Evolutionary conservation across 2,888 invertebrate genomes (phyloP).

Genomic region (Urechis unicinctus): DNA sequence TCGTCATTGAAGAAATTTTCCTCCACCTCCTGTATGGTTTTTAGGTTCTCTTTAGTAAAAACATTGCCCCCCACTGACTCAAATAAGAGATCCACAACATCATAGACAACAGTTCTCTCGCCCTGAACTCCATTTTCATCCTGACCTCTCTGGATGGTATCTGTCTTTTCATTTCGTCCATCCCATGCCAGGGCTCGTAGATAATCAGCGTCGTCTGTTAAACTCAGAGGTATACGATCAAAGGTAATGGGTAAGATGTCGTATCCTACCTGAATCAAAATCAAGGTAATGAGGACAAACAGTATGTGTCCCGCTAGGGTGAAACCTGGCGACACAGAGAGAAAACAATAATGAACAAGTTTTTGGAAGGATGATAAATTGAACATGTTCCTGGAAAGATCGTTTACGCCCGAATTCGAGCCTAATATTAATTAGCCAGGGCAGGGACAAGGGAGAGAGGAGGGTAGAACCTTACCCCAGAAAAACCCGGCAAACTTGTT

Average conservation of each 20-base stretch:
- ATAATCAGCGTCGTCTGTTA: conserved; percentile 6
- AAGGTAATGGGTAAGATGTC: conserved; percentile 17
- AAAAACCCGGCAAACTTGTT: no score
- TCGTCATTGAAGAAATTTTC: conserved; percentile 6
- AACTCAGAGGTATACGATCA: conserved; percentile 11
- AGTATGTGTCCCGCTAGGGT: conserved; percentile 12
- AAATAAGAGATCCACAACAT: conserved; percentile 8
- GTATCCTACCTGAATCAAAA: conserved; percentile 10
- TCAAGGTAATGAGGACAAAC: conserved; percentile 12
- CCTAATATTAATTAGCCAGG: no score
- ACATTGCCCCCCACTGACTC: conserved; percentile 8
- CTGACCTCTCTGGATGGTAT: conserved; percentile 1
- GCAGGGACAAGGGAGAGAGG: no score
- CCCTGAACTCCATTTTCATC: conserved; percentile 3
- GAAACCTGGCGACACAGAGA: conserved; percentile 7
- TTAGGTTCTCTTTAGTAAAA: conserved; percentile 11
- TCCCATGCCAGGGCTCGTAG: conserved; percentile 15
- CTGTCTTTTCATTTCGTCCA: conserved; percentile 1
- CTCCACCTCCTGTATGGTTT: conserved; percentile 11
- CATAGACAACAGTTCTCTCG: conserved; percentile 3
- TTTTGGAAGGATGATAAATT: no score
- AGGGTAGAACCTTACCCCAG: no score
- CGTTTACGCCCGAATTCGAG: no score
- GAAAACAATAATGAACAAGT: background rate
- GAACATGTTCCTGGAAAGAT: no score